Evolutionary conservation across 1,140 invertebrate genomes (phyloP), one percentile per base, ranked within the genome.

Genomic region (Aphis craccivora): DNA sequence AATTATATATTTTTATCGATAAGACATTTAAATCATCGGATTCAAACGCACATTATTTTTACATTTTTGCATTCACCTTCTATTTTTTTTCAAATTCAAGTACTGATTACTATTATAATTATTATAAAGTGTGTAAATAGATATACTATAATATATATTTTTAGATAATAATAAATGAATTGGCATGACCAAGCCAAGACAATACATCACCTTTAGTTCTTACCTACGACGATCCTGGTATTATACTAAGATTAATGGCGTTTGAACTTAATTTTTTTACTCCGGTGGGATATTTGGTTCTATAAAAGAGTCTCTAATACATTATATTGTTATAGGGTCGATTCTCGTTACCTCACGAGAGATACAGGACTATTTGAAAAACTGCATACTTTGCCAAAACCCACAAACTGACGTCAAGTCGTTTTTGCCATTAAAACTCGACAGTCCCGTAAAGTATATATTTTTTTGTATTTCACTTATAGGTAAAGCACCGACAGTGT

Each of bases 231-330:
- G 14, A n/a, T 35, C 60, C 4, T 11, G 30, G n/a, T 76, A 76
- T 76, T 76, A 76, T n/a, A 35, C 30, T n/a, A 76, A 76, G 60
- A 76, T 76, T 76, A 76, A 76, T 76, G 60, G n/a, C 60, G 60
- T 76, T 76, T 76, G 60, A 76, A 76, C 60, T 76, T n/a, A n/a
- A 76, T n/a, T n/a, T 76, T 76, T n/a, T 76, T 76, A 76, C 14
- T 5, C 60, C n/a, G 30, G 11, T n/a, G 30, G 30, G 60, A 76
- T 76, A 18, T 76, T n/a, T 18, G 60, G 4, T 76, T 22, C n/a
- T 76, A 76, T 76, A 76, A 76, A 76, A 76, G 60, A 76, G 60
- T n/a, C 30, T 76, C 60, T 76, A 76, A n/a, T 76, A 76, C n/a
- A 76, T 76, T 76, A 76, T 35, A n/a, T 76, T 76, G 60, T n/a